A percentile compares a stretch with the other conserved stretches of the same genome.
These are phyloP conservation scores for Coptodon bakossiorum DNA, from an alignment of 2,113 vertebrate species.

Conservation along the genomic window DNA sequence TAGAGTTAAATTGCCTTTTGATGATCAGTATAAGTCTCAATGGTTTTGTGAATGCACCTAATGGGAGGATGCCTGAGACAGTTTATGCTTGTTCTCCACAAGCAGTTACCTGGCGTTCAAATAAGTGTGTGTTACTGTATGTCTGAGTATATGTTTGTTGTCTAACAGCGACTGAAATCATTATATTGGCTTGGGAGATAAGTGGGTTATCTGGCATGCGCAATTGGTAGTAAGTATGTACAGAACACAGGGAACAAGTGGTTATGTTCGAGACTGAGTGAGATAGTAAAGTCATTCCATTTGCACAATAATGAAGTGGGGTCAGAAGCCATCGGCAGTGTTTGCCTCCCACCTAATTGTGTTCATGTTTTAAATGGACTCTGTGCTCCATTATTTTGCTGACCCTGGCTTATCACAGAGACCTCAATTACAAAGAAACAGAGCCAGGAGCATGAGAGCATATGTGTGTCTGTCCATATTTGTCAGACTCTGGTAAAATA, in stretches of 20 bases:
- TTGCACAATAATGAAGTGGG: conserved; percentile 66
- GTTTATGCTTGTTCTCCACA: neutral
- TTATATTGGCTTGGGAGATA: conserved; percentile 2
- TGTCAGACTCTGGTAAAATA: neutral
- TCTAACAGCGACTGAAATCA: neutral
- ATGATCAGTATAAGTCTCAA: conserved; percentile 12
- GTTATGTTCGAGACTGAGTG: conserved; percentile 9
- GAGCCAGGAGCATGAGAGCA: neutral
- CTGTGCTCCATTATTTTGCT: conserved; percentile 44
- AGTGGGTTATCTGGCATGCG: neutral
- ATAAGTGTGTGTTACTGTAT: neutral
- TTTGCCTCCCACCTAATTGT: conserved; percentile 65
- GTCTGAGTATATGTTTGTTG: neutral
- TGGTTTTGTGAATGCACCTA: conserved; percentile 8
- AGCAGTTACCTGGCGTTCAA: neutral
- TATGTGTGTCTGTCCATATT: neutral
- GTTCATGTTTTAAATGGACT: conserved; percentile 59
- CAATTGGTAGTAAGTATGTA: neutral
- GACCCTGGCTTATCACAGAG: conserved; percentile 40
- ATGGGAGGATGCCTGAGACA: neutral
- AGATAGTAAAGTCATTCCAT: conserved; percentile 41
- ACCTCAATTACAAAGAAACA: conserved; percentile 53
- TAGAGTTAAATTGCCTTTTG: conserved; percentile 34
- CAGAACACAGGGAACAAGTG: conserved; percentile 13
- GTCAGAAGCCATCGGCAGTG: conserved; percentile 50